Conservation (phyloP, 2,888 invertebrate species). For the Pseudococcus longispinus region DNA sequence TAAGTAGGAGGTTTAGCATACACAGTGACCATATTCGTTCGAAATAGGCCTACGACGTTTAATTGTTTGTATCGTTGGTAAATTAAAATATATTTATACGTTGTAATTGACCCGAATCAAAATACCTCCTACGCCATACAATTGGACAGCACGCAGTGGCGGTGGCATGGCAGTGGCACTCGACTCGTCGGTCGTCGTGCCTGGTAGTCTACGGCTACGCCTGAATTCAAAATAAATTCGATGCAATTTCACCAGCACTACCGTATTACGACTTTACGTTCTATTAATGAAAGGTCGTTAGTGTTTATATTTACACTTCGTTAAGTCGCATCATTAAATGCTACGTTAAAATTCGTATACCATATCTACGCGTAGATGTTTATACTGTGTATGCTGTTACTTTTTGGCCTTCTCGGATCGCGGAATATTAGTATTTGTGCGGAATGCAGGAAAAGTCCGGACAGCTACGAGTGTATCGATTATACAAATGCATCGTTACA, state of each 20-base stretch:
- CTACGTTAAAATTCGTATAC: not conserved
- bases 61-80: not conserved
- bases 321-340: slow-evolving; percentile 10
- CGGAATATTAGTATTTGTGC: not conserved
- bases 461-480: not conserved
- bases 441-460: not conserved
- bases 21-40: not conserved
- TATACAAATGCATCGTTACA: not conserved
- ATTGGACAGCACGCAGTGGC: not conserved
- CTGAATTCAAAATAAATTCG: slow-evolving; percentile 15
- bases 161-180: not conserved
- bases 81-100: slow-evolving; percentile 15
- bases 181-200: not conserved
- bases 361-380: too few relatives aligned
- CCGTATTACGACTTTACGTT: slow-evolving; percentile 17
- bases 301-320: slow-evolving; percentile 39
- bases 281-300: slow-evolving; percentile 42
- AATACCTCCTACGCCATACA: not conserved
- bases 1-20: not conserved
- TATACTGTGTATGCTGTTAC: not conserved
- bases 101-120: slow-evolving; percentile 12
- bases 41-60: not conserved
- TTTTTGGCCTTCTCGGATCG: not conserved
- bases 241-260: not conserved
- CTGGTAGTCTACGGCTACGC: not conserved